Base-by-base conservation (phyloP, 2,888 invertebrate species). In the Parnassius orleans region DNA sequence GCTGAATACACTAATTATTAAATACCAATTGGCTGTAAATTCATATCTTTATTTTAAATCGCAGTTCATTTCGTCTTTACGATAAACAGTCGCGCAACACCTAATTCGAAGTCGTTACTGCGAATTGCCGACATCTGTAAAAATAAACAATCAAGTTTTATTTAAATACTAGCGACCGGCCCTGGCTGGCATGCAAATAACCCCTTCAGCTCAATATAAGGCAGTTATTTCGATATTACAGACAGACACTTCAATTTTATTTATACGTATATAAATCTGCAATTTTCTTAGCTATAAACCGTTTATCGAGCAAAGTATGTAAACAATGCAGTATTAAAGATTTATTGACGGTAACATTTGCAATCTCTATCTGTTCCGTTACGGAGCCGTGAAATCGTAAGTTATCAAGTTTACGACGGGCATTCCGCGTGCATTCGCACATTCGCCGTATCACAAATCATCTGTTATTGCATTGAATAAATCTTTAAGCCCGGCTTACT, bases 321-420 rank as follows among this genome's bases (percentile, higher is more conserved):
- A 81, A 79, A 79, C 76, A 79, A 77, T 70, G 69, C 65, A 67
- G 69, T 70, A 72, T 73, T 70, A 72, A 65, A 70, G 73, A 80
- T 82, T 80, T 80, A 81, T 72, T 70, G 69, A 69, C 76, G 73
- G 75, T 79, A 75, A 77, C 74, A 75, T 78, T 78, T 77, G 79
- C 75, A 74, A 76, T 67, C 66, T 69, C 65, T 70, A 71, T 71
- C 68, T 72, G 69, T 69, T 71, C 69, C 65, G 66, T 56, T 56
- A 51, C 42, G 33, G 44, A 41, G 61, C 58, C 33, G 57, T 33
- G 57, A 57, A 54, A 62, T 58, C 62, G 57, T 62, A 41, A 62
- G 62, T 53, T 48, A 62, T 62, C 48, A 53, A 58, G 57, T 62
- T 62, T 62, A 58, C 58, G 62, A 58, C 42, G 19, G 15, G 43